Evolutionary conservation across 2,888 invertebrate species (phyloP).

Genomic region (Brachyopa scutellaris): DNA sequence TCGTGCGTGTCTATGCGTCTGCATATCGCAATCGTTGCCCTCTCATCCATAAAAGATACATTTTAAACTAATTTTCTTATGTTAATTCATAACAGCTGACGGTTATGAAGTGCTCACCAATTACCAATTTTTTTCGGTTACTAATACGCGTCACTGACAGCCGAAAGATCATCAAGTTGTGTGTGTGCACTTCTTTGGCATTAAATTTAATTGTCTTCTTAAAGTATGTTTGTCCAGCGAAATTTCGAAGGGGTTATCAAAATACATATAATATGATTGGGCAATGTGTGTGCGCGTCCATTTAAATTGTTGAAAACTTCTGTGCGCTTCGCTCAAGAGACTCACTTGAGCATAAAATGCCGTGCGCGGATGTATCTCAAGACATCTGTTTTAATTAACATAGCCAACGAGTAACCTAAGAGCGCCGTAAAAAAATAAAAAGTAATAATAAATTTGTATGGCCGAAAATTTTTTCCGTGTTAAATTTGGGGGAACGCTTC

Average conservation of each 20-base stretch:
- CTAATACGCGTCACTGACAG: background rate
- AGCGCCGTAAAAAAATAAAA: conserved; percentile 8
- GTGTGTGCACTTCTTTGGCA: conserved; percentile 33
- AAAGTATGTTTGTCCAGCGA: conserved; percentile 17
- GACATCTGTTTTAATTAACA: conserved; percentile 72
- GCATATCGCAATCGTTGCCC: no score
- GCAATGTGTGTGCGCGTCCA: conserved; percentile 47
- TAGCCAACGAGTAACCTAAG: conserved; percentile 17
- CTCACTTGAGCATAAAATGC: conserved; percentile 70
- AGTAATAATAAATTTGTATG: conserved; percentile 58
- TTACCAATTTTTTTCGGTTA: background rate
- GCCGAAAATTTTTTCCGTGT: conserved; percentile 48
- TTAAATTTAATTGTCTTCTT: conserved; percentile 56
- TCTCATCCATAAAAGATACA: conserved; percentile 42
- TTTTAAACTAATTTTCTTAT: conserved; percentile 31
- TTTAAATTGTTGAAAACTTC: conserved; percentile 40
- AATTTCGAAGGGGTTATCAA: conserved; percentile 39
- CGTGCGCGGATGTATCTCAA: conserved; percentile 65
- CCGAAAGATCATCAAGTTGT: conserved; percentile 34
- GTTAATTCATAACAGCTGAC: conserved; percentile 41
- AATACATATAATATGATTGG: conserved; percentile 59
- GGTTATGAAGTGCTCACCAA: conserved; percentile 25
- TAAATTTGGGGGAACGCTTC: conserved; percentile 68
- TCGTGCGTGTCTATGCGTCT: background rate
- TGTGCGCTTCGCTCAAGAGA: conserved; percentile 13